These are phyloP conservation scores for Phocides pigmalion DNA, from an alignment of 1,140 invertebrate species.

Conservation along the genomic window DNA sequence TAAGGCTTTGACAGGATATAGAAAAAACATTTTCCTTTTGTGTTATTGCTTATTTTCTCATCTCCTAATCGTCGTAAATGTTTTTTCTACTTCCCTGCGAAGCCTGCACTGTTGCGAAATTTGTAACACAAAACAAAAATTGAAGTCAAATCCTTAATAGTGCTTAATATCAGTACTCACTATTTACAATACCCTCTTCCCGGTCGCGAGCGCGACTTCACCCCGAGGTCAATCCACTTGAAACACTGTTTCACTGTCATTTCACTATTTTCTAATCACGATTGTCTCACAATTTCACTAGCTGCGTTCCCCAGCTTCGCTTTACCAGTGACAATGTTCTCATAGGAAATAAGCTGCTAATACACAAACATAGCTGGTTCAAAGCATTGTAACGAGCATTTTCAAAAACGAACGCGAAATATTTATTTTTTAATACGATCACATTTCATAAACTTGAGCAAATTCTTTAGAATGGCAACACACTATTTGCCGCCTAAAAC, in stretches of 20 bases:
- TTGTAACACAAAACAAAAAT: constrained; percentile 44
- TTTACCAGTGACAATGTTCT: constrained; percentile 80
- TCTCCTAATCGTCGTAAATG: constrained; percentile 23
- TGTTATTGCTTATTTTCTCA: constrained; percentile 11
- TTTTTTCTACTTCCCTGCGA: constrained; percentile 19
- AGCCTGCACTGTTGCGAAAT: constrained; percentile 31
- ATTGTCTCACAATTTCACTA: constrained; percentile 43
- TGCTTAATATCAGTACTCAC: constrained; percentile 62
- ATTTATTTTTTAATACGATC: constrained; percentile 2
- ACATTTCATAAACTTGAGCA: constrained; percentile 9
- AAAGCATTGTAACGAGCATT: constrained; percentile 7
- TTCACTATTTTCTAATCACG: constrained; percentile 47
- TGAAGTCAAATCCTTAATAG: constrained; percentile 75
- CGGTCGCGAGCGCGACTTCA: constrained; percentile 40
- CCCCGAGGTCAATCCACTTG: constrained; percentile 36
- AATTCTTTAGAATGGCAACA: constrained; percentile 29
- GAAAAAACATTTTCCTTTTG: constrained; percentile 4
- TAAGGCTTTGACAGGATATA: constrained; percentile 7
- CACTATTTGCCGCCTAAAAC: constrained; percentile 6
- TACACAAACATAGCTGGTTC: not conserved
- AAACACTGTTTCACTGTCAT: constrained; percentile 29
- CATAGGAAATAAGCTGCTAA: constrained; percentile 43
- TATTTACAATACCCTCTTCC: constrained; percentile 65
- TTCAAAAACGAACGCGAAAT: constrained; percentile 30
- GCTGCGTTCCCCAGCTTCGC: constrained; percentile 55